Evolutionary conservation across 2,797 vertebrate species (phyloP).

Genomic region (Rhinichthys osculus): DNA sequence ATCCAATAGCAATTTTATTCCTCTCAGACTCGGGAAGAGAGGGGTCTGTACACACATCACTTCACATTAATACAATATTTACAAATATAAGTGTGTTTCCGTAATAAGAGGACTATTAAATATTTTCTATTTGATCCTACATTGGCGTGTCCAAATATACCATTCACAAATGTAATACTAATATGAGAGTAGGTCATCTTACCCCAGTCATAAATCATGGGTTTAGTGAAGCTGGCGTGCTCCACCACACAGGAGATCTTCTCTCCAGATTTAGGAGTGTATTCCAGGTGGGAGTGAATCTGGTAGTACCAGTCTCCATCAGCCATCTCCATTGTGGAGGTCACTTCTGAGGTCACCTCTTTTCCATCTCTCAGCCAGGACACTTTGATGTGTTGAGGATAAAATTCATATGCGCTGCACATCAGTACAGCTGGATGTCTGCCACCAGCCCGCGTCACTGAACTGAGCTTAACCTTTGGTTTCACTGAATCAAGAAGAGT

Average conservation of each 20-base stretch:
- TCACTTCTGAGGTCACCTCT: constrained; percentile 37
- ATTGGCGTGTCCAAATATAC: neutral
- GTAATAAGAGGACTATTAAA: neutral
- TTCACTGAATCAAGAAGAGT: constrained; percentile 52
- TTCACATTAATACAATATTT: neutral
- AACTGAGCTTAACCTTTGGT: constrained; percentile 60
- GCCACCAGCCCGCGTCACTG: constrained; percentile 3
- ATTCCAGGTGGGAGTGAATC: constrained; percentile 65
- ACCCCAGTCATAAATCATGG: constrained; percentile 67
- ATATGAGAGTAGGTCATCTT: neutral
- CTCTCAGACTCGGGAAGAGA: constrained; percentile 67
- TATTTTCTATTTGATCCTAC: neutral
- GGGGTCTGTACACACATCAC: constrained; percentile 58
- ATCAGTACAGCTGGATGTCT: constrained; percentile 15
- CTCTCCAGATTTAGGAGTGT: constrained; percentile 66
- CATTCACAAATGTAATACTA: neutral
- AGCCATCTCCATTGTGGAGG: constrained; percentile 50
- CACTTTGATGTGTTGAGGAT: constrained; percentile 44
- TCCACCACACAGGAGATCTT: constrained; percentile 50
- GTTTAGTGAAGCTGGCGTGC: constrained; percentile 13
- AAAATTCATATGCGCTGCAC: constrained; percentile 47
- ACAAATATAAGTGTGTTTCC: neutral
- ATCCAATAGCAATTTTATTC: constrained; percentile 69
- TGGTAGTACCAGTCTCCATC: constrained; percentile 75
- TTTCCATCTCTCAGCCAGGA: constrained; percentile 68